These are phyloP conservation scores for Yasuhikotakia modesta DNA, from an alignment of 2,797 vertebrate species.

Conservation along the genomic window DNA sequence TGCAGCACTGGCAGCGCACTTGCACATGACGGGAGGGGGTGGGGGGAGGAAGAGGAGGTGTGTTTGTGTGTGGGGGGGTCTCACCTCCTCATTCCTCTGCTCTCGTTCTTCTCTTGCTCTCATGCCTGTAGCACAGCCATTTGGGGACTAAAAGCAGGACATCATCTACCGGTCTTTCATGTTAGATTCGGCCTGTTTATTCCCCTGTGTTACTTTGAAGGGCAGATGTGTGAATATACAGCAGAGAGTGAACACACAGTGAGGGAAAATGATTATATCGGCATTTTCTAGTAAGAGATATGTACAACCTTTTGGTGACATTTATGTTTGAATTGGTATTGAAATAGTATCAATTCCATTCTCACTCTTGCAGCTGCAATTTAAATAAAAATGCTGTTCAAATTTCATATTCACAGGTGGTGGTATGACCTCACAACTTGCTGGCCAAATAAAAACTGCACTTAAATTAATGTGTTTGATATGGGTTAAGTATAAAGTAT, in stretches of 20 bases:
- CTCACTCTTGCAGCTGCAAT: background rate
- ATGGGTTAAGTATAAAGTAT: no score
- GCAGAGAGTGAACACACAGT: background rate
- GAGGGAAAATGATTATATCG: background rate
- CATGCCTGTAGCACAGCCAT: constrained; percentile 45
- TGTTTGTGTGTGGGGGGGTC: constrained; percentile 4
- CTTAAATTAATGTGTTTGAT: no score
- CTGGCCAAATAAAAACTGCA: no score
- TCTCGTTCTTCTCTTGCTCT: constrained; percentile 26
- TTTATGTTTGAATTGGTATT: no score
- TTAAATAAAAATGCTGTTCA: no score
- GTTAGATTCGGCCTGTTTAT: constrained; percentile 24
- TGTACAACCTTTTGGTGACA: no score
- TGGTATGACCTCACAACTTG: no score
- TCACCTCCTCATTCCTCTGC: constrained; percentile 37
- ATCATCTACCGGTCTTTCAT: constrained; percentile 45
- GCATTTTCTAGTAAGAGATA: no score
- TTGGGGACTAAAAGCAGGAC: constrained; percentile 38
- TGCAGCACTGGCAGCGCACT: constrained; percentile 53
- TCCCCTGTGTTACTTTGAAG: constrained; percentile 37
- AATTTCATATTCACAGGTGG: no score
- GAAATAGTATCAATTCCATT: no score
- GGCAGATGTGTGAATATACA: constrained; percentile 22
- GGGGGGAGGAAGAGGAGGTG: constrained; percentile 30
- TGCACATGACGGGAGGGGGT: constrained; percentile 50